Evolutionary conservation across 1,140 invertebrate species (phyloP), one percentile per base, ranked within the genome.

Genomic region (Helicoverpa zea): DNA sequence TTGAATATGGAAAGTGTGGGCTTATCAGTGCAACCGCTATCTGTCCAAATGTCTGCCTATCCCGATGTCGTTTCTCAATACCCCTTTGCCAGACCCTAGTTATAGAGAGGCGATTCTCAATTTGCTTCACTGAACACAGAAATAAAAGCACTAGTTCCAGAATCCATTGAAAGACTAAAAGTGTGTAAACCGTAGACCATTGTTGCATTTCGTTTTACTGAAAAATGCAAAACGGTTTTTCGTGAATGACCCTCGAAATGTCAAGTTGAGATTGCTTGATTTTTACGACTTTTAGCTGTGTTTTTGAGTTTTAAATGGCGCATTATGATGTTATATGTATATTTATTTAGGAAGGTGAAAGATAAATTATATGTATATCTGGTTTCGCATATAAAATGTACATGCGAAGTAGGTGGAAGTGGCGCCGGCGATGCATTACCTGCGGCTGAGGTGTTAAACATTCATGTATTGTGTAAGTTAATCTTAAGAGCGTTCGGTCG

Each of bases 401-500:
- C 64, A 29, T 23, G 47, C 12, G 9, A 2, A 70, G 51, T 10
- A 18, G 16, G 4, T 72, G 12, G 68, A 16, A 29, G 14, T 54
- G 49, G 49, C n/a, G 63, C 9, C 14, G 7, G 47, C 61, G 43
- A 77, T 54, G 16, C 49, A 66, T 43, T 66, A 77, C 49, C 58
- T 64, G 47, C 61, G 18, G 58, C 47, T 11, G 35, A 7, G 43
- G 64, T 18, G 23, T 77, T 54, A 77, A 77, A 64, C 61, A 77
- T 77, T 77, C 59, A 54, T 29, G 75, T 54, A 66, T 52, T 66
- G 35, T 76, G 43, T 61, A 63, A 61, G 73, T 61, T 76, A 61
- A 76, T 76, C 75, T 78, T 54, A 66, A 51, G 47, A 63, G 49
- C 23, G 59, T 64, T 66, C 49, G 75, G 58, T 49, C 16, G 68